Evolutionary conservation across 2,888 invertebrate species (phyloP).

Genomic region (Calliscelio sp.): DNA sequence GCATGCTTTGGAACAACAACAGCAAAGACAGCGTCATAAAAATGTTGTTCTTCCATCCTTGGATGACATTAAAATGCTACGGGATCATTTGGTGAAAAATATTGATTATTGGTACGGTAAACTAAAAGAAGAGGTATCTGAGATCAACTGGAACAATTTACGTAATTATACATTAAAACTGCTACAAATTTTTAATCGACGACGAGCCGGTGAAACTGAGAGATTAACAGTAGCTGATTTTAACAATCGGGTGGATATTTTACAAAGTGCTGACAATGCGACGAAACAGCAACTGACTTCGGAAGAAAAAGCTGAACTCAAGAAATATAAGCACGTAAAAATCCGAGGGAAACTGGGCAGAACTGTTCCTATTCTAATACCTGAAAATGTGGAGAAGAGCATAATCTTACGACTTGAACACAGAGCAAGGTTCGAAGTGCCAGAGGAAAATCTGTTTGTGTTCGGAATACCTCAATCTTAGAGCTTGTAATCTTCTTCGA

Average conservation of each 20-base stretch:
- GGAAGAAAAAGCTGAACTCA: neutral
- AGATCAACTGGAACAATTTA: constrained; percentile 9
- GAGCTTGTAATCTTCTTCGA: neutral
- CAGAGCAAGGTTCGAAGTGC: neutral
- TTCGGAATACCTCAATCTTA: neutral
- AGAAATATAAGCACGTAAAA: constrained; percentile 45
- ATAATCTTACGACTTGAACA: neutral
- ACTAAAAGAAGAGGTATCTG: neutral
- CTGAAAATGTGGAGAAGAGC: neutral
- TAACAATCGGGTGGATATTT: neutral
- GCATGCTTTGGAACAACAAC: neutral
- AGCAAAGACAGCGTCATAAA: neutral
- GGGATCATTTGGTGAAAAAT: neutral
- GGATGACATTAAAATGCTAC: constrained; percentile 5
- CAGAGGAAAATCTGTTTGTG: neutral
- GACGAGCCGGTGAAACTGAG: constrained; percentile 21
- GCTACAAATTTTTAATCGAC: constrained; percentile 15
- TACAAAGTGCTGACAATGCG: neutral
- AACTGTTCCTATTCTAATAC: neutral
- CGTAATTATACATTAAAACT: neutral
- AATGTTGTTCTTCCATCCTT: neutral
- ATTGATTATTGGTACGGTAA: constrained; percentile 28
- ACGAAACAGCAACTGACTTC: neutral
- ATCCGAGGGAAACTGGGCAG: constrained; percentile 60
- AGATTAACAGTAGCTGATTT: neutral